Conservation (phyloP, 2,113 vertebrate species). For the Notarius lentiginosus region DNA sequence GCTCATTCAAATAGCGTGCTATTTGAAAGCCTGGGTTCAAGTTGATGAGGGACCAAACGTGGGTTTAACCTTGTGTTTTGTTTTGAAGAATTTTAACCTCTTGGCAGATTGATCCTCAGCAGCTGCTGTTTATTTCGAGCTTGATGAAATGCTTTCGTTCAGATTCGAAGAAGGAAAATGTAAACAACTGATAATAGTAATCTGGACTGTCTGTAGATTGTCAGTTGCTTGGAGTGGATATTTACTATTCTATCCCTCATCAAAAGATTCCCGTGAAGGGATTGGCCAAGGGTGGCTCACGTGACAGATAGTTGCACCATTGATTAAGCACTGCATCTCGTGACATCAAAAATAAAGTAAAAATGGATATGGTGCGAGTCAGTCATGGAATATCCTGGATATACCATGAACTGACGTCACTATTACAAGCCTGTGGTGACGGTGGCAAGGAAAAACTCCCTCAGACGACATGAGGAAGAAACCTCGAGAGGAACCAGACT, state of each 20-base stretch:
- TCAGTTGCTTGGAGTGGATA: not conserved
- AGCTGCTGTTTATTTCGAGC: not conserved
- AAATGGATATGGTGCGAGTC: no score
- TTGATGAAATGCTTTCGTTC: not conserved
- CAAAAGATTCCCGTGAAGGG: no score
- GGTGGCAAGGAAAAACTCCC: no score
- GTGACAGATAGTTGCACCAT: no score
- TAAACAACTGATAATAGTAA: conserved; percentile 9
- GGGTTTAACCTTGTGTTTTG: not conserved
- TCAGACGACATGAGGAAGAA: no score
- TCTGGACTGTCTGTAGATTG: not conserved
- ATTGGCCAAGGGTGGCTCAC: no score
- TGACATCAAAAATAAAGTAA: no score
- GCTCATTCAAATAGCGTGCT: not conserved
- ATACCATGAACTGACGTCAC: no score
- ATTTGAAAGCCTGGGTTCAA: not conserved
- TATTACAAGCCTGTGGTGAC: no score
- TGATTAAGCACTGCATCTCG: no score
- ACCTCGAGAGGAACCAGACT: no score
- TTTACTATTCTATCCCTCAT: not conserved
- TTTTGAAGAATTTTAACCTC: not conserved
- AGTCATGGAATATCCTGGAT: no score
- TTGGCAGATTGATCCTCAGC: not conserved
- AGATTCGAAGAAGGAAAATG: not conserved
- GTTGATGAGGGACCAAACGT: not conserved